A percentile compares a stretch with the other conserved stretches of the same genome.
phyloP scores from a whole-genome alignment of 2,888 invertebrate genomes.

The Electrophaes corylata region DNA sequence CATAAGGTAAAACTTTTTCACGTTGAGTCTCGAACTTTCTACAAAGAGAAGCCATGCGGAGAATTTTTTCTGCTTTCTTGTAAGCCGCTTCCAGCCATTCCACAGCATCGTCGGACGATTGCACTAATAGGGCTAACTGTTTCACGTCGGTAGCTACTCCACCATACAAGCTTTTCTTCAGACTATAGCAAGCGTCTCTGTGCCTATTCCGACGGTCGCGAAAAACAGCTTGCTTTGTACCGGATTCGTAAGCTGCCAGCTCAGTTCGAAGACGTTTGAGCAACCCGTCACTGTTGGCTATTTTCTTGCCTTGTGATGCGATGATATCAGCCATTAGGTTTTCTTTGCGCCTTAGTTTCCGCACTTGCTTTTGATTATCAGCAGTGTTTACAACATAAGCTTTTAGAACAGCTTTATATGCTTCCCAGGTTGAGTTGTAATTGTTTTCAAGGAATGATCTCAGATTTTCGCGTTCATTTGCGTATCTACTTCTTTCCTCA shows the following conservation, averaged over 20 bases:
- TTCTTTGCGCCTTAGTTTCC: conserved; percentile 71
- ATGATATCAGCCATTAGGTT: conserved; percentile 76
- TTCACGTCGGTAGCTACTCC: conserved; percentile 60
- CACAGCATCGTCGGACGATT: conserved; percentile 64
- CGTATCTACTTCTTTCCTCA: conserved; percentile 66
- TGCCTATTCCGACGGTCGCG: conserved; percentile 71
- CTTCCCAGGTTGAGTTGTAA: conserved; percentile 69
- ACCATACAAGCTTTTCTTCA: conserved; percentile 59
- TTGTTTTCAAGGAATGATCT: conserved; percentile 67
- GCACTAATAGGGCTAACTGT: conserved; percentile 62
- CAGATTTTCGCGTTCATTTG: conserved; percentile 63
- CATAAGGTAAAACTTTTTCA: conserved; percentile 78
- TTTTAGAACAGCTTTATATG: conserved; percentile 70
- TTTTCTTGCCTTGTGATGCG: conserved; percentile 71
- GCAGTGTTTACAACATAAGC: conserved; percentile 66
- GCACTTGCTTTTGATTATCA: conserved; percentile 71
- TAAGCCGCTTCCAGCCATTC: conserved; percentile 68
- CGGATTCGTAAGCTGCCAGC: conserved; percentile 72
- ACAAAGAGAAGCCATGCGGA: conserved; percentile 80
- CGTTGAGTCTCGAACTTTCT: conserved; percentile 82
- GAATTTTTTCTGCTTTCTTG: conserved; percentile 78
- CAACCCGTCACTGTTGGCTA: conserved; percentile 67
- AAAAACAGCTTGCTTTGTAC: conserved; percentile 73
- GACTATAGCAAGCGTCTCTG: conserved; percentile 60
- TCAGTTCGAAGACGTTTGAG: conserved; percentile 66